phyloP scores from a whole-genome alignment of 1,140 invertebrate genomes.

The Drusus annulatus region DNA sequence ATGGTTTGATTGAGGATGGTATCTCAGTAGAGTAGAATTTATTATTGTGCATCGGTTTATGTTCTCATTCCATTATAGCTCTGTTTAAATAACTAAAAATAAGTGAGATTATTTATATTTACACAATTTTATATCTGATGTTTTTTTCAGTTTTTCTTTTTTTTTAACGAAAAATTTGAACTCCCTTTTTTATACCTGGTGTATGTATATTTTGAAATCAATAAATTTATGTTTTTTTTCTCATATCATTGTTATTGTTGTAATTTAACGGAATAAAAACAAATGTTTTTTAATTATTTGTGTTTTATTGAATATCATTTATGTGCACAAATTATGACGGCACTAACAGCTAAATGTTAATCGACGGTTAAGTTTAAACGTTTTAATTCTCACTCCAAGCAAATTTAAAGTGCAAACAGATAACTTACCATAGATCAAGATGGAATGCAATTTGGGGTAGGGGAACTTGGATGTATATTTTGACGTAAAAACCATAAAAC shows the following conservation, averaged over 20 bases:
- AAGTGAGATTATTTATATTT: conserved; percentile 36
- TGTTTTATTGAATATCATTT: not conserved
- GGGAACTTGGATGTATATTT: too few relatives aligned
- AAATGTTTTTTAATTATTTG: conserved; percentile 21
- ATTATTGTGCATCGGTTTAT: not conserved
- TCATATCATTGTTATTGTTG: conserved; percentile 49
- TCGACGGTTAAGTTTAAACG: too few relatives aligned
- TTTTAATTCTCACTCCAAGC: too few relatives aligned
- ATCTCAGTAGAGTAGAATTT: not conserved
- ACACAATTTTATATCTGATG: not conserved
- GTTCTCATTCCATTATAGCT: conserved; percentile 2
- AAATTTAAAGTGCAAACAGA: too few relatives aligned
- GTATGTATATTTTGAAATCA: conserved; percentile 37
- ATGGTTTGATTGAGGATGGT: not conserved
- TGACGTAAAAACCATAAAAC: too few relatives aligned
- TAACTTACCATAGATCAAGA: too few relatives aligned
- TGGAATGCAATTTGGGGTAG: too few relatives aligned
- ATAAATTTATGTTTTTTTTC: conserved; percentile 9
- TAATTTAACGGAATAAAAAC: conserved; percentile 35
- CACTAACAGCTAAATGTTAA: too few relatives aligned
- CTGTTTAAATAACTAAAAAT: conserved; percentile 3
- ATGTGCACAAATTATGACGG: too few relatives aligned
- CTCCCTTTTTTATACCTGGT: conserved; percentile 33
- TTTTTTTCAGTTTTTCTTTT: not conserved
- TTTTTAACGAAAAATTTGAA: not conserved